These are phyloP conservation scores for Gerosis bhagava DNA, from an alignment of 2,888 invertebrate genomes.

Conservation along the genomic window DNA sequence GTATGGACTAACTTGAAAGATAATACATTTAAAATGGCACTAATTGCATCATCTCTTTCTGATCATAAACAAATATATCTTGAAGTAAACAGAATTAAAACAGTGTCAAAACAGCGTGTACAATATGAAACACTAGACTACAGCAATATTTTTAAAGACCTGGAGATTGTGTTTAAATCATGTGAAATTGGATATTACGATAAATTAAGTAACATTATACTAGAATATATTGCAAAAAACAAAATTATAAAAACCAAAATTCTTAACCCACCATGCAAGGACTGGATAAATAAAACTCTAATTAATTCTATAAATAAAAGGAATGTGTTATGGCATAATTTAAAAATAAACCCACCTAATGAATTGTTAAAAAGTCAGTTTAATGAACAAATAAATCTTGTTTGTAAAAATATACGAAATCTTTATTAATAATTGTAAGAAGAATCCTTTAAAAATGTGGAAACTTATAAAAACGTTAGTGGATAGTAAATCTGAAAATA, in stretches of 20 bases:
- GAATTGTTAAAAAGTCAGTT: background rate
- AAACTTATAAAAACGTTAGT: background rate
- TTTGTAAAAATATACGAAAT: too few species aligned
- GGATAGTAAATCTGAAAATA: background rate
- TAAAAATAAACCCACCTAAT: background rate
- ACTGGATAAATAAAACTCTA: slow-evolving; percentile 1
- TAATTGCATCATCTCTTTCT: slow-evolving; percentile 29
- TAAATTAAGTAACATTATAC: background rate
- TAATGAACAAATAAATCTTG: too few species aligned
- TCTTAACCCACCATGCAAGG: background rate
- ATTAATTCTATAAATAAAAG: background rate
- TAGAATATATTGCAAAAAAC: background rate
- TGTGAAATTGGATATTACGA: background rate
- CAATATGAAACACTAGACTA: slow-evolving; percentile 27
- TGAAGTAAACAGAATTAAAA: slow-evolving; percentile 13
- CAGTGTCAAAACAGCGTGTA: background rate
- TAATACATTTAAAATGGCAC: slow-evolving; percentile 7
- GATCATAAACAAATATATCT: slow-evolving; percentile 32
- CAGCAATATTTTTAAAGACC: background rate
- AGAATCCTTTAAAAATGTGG: slow-evolving; percentile 1
- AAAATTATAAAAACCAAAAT: background rate
- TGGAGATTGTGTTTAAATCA: background rate
- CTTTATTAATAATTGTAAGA: background rate
- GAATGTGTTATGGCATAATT: background rate
- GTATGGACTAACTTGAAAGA: background rate